Conservation (phyloP, 2,797 vertebrate genomes). For the Hippopotamyrus pictus region DNA sequence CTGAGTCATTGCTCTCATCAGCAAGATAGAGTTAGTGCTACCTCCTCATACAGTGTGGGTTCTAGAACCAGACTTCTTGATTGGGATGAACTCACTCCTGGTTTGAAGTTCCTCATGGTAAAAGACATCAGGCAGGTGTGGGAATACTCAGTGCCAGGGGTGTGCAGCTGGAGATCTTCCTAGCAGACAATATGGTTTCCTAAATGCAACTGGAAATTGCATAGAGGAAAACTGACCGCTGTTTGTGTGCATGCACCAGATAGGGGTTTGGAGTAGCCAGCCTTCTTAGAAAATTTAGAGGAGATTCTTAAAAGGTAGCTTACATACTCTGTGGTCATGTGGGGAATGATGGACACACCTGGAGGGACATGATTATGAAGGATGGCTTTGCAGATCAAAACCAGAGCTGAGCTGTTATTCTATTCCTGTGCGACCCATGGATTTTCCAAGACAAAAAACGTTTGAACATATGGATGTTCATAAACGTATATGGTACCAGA, state of each 20-base stretch:
- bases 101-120: not conserved
- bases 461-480: not conserved
- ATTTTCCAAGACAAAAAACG: not conserved
- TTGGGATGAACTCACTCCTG: not conserved
- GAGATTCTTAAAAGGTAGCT: not conserved
- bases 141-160: not conserved
- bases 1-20: not conserved
- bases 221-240: not conserved
- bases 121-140: not conserved
- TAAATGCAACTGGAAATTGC: not conserved
- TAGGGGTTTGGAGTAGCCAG: not conserved
- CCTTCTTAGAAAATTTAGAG: not conserved
- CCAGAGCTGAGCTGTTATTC: not conserved
- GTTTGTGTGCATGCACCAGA: not conserved
- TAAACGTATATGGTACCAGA: not conserved
- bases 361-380: not conserved
- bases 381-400: not conserved
- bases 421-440: not conserved
- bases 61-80: not conserved
- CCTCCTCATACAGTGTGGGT: not conserved
- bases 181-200: not conserved
- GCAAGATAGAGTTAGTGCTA: not conserved
- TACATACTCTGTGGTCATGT: not conserved
- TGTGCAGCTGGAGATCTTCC: not conserved
- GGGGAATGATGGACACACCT: not conserved